Conservation (phyloP, 2,797 vertebrate genomes). For the Crenuchus spilurus region DNA sequence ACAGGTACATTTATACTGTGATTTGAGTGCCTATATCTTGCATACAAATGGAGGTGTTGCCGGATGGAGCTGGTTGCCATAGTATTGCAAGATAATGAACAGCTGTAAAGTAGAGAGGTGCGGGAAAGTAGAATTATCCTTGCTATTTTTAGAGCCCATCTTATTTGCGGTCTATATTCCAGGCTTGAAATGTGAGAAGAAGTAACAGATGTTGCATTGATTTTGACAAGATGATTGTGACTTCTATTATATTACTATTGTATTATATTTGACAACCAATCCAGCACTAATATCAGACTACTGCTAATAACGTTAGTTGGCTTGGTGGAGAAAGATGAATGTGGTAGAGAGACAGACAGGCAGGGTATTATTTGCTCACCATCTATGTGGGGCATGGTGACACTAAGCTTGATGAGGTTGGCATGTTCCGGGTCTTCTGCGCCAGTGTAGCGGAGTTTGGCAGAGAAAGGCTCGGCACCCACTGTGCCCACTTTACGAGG, state of each 20-base stretch:
- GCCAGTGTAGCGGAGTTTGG: slow-evolving; percentile 90
- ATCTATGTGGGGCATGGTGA: slow-evolving; percentile 94
- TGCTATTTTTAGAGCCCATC: slow-evolving; percentile 19
- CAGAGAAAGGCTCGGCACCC: slow-evolving; percentile 94
- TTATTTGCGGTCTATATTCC: slow-evolving; percentile 24
- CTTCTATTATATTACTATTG: no score
- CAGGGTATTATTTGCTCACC: slow-evolving; percentile 73
- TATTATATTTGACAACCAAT: slow-evolving; percentile 34
- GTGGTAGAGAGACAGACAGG: slow-evolving; percentile 40
- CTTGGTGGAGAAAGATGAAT: slow-evolving; percentile 1
- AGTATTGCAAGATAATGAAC: slow-evolving; percentile 7
- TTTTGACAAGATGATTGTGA: slow-evolving; percentile 10
- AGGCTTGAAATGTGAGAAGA: not conserved
- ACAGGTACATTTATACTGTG: not conserved
- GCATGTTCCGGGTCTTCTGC: slow-evolving; percentile 84
- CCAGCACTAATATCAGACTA: not conserved
- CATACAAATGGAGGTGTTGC: slow-evolving; percentile 17
- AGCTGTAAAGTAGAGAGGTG: slow-evolving; percentile 27
- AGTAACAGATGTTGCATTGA: slow-evolving; percentile 13
- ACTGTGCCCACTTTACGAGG: slow-evolving; percentile 86
- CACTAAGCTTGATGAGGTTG: slow-evolving; percentile 91
- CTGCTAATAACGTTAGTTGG: slow-evolving; percentile 1
- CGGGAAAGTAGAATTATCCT: slow-evolving; percentile 31
- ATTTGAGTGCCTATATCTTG: slow-evolving; percentile 2
- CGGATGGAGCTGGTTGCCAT: slow-evolving; percentile 24